Evolutionary conservation across 2,888 invertebrate species (phyloP).

Genomic region (Tetranychus piercei): DNA sequence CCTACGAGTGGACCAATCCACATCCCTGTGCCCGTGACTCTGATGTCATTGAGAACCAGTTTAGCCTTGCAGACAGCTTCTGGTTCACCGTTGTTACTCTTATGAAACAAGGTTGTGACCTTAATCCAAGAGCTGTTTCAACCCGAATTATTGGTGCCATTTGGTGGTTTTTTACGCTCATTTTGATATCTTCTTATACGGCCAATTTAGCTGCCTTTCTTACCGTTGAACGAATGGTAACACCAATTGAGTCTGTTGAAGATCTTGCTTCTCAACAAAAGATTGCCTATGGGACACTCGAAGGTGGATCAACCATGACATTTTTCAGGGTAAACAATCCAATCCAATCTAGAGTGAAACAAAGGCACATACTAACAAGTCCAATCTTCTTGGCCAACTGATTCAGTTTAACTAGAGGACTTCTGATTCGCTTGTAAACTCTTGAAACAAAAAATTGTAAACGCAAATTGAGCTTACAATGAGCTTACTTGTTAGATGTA

Average conservation of each 20-base stretch:
- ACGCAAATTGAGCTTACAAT: not conserved
- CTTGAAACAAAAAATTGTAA: not conserved
- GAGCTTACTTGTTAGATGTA: not conserved
- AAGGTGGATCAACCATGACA: slow-evolving; percentile 86
- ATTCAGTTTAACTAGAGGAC: not conserved
- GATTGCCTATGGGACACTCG: slow-evolving; percentile 80
- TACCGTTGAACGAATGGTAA: slow-evolving; percentile 85
- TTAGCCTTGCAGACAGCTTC: slow-evolving; percentile 66
- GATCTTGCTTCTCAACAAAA: slow-evolving; percentile 83
- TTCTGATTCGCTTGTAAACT: too few species aligned
- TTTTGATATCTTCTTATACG: slow-evolving; percentile 94
- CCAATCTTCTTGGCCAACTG: not conserved
- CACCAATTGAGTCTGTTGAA: slow-evolving; percentile 84
- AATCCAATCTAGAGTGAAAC: not conserved
- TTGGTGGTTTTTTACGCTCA: slow-evolving; percentile 99
- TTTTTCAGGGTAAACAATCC: slow-evolving; percentile 53
- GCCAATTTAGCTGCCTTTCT: slow-evolving; percentile 93
- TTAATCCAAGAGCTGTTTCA: slow-evolving; percentile 50
- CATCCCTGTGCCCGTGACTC: slow-evolving; percentile 36
- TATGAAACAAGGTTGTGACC: slow-evolving; percentile 74
- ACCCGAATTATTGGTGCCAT: slow-evolving; percentile 87
- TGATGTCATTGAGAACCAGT: slow-evolving; percentile 72
- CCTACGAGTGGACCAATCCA: slow-evolving; percentile 43
- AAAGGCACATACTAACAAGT: not conserved
- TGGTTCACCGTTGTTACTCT: slow-evolving; percentile 48